Evolutionary conservation across 2,797 vertebrate genomes (phyloP).

Genomic region (Xenops minutus): DNA sequence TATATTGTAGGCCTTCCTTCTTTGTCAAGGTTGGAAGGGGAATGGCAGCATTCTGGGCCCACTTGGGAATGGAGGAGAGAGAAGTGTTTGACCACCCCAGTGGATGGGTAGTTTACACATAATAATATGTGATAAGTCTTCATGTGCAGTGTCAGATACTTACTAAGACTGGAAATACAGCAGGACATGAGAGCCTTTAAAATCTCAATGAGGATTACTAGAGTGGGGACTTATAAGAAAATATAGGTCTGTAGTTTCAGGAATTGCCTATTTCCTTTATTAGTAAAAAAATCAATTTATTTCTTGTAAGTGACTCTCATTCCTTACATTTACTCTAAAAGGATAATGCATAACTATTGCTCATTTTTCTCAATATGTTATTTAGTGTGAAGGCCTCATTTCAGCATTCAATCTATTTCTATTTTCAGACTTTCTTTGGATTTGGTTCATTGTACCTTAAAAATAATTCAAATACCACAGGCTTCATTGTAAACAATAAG

Average conservation of each 20-base stretch:
- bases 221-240: constrained; percentile 26
- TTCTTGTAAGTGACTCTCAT: constrained; percentile 51
- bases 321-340: constrained; percentile 6
- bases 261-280: constrained; percentile 19
- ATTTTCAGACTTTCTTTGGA: neutral
- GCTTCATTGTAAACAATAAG: constrained; percentile 41
- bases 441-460: constrained; percentile 1
- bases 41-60: neutral
- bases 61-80: neutral
- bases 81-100: neutral
- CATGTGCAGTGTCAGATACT: neutral
- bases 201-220: neutral
- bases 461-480: neutral
- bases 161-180: neutral
- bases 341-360: constrained; percentile 21
- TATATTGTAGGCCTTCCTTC: neutral
- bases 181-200: neutral
- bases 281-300: constrained; percentile 57
- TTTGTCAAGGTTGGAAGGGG: neutral
- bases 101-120: neutral
- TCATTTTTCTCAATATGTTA: neutral
- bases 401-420: constrained; percentile 36
- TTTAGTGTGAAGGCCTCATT: neutral
- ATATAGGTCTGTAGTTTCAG: constrained; percentile 48
- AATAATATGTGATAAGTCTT: neutral